Percentiles rank a stretch among this genome's conserved stretches.
Conservation (phyloP, 2,113 vertebrate genomes). For the Otolemur garnettii region DNA sequence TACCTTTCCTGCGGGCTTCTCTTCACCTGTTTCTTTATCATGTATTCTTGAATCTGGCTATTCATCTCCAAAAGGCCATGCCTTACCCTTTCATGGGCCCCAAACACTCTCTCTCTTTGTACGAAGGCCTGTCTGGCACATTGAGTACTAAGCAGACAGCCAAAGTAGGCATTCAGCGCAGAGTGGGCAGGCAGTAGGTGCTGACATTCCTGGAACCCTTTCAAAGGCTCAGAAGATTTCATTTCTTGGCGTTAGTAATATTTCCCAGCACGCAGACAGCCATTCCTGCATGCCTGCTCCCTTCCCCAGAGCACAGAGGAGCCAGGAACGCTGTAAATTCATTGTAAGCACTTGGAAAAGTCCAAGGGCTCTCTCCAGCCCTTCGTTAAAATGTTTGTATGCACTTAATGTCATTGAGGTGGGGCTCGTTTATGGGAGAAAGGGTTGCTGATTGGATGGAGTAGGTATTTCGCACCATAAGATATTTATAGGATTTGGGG, state of each 20-base stretch:
- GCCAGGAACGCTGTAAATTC: slow-evolving; percentile 31
- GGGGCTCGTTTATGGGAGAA: slow-evolving; percentile 21
- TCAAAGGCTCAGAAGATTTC: slow-evolving; percentile 79
- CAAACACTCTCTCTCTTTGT: slow-evolving; percentile 73
- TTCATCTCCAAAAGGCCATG: slow-evolving; percentile 50
- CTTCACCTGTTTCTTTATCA: background rate
- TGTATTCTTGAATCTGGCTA: slow-evolving; percentile 44
- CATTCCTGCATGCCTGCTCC: slow-evolving; percentile 59
- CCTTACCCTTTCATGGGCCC: slow-evolving; percentile 55
- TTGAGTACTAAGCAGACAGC: slow-evolving; percentile 76
- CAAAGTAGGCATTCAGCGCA: slow-evolving; percentile 80
- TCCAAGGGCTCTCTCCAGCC: slow-evolving; percentile 1
- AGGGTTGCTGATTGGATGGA: background rate
- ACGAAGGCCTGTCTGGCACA: slow-evolving; percentile 77
- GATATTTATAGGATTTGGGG: background rate
- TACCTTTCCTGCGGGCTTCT: slow-evolving; percentile 2
- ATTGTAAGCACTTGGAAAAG: slow-evolving; percentile 75
- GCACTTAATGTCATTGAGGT: background rate
- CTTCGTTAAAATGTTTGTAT: slow-evolving; percentile 56
- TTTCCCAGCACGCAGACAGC: slow-evolving; percentile 74
- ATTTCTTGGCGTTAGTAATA: slow-evolving; percentile 82
- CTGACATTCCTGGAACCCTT: slow-evolving; percentile 82
- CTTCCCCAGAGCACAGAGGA: slow-evolving; percentile 59
- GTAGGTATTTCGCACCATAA: background rate
- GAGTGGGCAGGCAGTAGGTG: slow-evolving; percentile 81